A percentile compares a stretch with the other conserved stretches of the same genome.
Evolutionary conservation across 2,113 vertebrate genomes (phyloP).

Genomic region (Lonchura striata): DNA sequence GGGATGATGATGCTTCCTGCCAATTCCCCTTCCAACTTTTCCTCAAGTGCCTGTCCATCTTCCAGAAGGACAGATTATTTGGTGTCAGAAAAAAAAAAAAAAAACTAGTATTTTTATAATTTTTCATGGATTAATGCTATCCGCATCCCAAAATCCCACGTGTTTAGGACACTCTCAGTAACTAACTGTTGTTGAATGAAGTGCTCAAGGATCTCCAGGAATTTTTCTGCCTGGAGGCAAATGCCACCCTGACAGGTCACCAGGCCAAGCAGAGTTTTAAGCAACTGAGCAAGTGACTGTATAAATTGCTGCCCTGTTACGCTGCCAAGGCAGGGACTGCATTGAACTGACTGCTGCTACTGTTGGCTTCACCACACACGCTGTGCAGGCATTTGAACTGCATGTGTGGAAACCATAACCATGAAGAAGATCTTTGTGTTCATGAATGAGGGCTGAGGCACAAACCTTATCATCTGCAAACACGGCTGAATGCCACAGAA

Average conservation of each 20-base stretch:
- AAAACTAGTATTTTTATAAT: background rate
- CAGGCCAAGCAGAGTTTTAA: background rate
- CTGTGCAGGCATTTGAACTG: background rate
- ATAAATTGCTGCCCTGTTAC: slow-evolving; percentile 11
- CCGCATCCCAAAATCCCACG: fast-evolving
- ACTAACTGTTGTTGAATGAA: background rate
- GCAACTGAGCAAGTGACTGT: background rate
- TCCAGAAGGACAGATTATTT: background rate
- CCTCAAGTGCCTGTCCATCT: background rate
- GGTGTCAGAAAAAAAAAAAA: background rate
- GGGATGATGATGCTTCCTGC: background rate
- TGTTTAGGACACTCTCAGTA: background rate
- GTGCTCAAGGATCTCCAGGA: background rate
- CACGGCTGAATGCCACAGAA: background rate
- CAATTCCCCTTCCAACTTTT: background rate
- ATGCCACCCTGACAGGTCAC: background rate
- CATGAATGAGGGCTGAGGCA: background rate
- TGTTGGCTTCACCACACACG: background rate
- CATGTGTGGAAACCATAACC: fast-evolving
- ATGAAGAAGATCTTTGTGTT: slow-evolving; percentile 37
- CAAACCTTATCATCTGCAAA: background rate
- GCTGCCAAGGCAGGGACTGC: background rate
- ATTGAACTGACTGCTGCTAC: background rate
- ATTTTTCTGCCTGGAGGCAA: background rate
- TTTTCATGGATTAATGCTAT: background rate